A percentile compares a stretch with the other conserved stretches of the same genome.
phyloP scores from a whole-genome alignment of 2,888 invertebrate genomes.

The Drosophila pseudotakahashii region DNA sequence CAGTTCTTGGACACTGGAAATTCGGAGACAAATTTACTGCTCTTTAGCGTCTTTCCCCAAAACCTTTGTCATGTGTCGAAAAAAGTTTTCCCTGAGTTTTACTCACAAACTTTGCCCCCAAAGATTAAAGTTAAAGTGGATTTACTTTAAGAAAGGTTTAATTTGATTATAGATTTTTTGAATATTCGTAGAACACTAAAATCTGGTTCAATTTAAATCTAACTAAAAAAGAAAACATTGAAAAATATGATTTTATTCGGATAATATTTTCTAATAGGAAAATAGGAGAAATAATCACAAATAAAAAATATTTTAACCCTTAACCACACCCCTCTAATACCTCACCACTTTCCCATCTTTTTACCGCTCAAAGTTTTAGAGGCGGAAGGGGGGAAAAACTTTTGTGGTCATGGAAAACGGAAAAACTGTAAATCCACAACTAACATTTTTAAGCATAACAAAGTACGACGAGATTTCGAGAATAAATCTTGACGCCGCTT shows the following conservation, averaged over 20 bases:
- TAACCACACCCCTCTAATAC: background rate
- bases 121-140: background rate
- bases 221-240: no score
- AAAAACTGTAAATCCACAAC: conserved; percentile 61
- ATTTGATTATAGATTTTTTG: no score
- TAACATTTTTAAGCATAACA: conserved; percentile 73
- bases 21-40: conserved; percentile 37
- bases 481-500: conserved; percentile 73
- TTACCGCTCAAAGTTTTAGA: conserved; percentile 20
- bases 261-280: no score
- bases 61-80: background rate
- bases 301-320: background rate
- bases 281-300: background rate
- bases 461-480: conserved; percentile 69
- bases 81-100: background rate
- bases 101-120: conserved; percentile 2
- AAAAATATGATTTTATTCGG: no score
- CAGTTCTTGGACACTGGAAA: background rate
- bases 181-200: no score
- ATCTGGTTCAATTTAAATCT: no score
- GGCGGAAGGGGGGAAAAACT: conserved; percentile 39
- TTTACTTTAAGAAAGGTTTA: no score
- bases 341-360: conserved; percentile 1
- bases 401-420: conserved; percentile 50
- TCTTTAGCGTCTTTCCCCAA: conserved; percentile 39